Evolutionary conservation across 2,888 invertebrate species (phyloP), one percentile per base, ranked within the genome.

Genomic region (Hydrotaea diabolus): DNA sequence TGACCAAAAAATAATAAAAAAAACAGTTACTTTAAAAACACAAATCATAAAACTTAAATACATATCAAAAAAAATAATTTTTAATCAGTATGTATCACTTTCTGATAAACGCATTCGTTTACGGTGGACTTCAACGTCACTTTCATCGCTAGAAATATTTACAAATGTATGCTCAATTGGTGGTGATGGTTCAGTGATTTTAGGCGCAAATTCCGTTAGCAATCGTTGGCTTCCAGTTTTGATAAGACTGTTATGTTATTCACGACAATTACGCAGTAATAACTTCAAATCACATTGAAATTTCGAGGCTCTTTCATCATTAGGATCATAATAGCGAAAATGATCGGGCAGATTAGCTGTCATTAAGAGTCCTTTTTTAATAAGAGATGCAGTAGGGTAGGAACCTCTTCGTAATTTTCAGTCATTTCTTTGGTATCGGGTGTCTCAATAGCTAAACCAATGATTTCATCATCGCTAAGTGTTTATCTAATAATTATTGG

Each of bases 161-260:
- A 39, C 64, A 64, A 64, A 17, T 36, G 5, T n/a, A 36, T 64
- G 26, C n/a, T 64, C 62, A 64, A 31, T 31, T 64, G 62, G 31
- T 64, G 64, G 36, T 39, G 64, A 39, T 64, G 64, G 64, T 17
- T 64, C 64, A 64, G 36, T 39, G 36, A 8, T 36, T 64, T 64
- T 15, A 31, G 62, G 26, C 62, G 15, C 62, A 31, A 62, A 31
- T 43, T 71, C 71, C 71, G 46, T 49, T 23, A 46, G 49, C n/a
- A 72, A 36, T 72, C 53, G 53, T 76, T 64, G 31, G 17, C 26
- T 76, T 76, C 46, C 76, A 57, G 57, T 77, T 57, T 59, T 69
- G 0, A 77, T 62, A 77, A 77, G 77, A 82, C 26, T 39, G 9
- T 39, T 39, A 36, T 39, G 5, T 0, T 15, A n/a, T 53, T 73